Conservation (phyloP, 2,113 vertebrate genomes). For the Oncorhynchus tshawytscha region DNA sequence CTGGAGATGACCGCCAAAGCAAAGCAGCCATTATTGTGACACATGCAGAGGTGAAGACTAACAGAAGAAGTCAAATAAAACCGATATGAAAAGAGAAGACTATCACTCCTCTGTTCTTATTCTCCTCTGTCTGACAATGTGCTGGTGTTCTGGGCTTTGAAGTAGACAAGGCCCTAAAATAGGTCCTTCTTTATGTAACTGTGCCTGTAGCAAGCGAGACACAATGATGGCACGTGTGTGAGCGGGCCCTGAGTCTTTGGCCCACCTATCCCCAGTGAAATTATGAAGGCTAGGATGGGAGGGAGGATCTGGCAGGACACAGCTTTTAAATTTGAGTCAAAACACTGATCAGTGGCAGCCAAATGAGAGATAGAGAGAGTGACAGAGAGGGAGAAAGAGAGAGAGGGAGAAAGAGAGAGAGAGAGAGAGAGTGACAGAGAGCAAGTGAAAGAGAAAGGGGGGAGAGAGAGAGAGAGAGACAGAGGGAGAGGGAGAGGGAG, state of each 20-base stretch:
- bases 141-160: too few relatives aligned
- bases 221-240: slow-evolving; percentile 20
- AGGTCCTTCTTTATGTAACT: slow-evolving; percentile 67
- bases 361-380: not conserved
- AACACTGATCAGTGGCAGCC: slow-evolving; percentile 10
- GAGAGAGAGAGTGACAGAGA: slow-evolving; percentile 9
- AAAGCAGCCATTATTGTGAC: too few relatives aligned
- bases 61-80: too few relatives aligned
- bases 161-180: slow-evolving; percentile 48
- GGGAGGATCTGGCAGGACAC: slow-evolving; percentile 51
- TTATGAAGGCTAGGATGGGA: slow-evolving; percentile 22
- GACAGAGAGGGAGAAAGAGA: too few relatives aligned
- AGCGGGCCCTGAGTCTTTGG: slow-evolving; percentile 22
- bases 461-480: not conserved
- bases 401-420: not conserved
- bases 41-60: too few relatives aligned
- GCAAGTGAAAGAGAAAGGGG: not conserved
- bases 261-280: slow-evolving; percentile 31
- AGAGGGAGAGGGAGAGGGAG: too few relatives aligned
- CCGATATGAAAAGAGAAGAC: too few relatives aligned
- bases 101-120: too few relatives aligned
- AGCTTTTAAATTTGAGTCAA: slow-evolving; percentile 61
- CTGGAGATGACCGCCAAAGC: not conserved
- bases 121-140: too few relatives aligned
- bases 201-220: slow-evolving; percentile 52